Conservation (phyloP, 1,140 invertebrate species). For the Tachypleus tridentatus region DNA sequence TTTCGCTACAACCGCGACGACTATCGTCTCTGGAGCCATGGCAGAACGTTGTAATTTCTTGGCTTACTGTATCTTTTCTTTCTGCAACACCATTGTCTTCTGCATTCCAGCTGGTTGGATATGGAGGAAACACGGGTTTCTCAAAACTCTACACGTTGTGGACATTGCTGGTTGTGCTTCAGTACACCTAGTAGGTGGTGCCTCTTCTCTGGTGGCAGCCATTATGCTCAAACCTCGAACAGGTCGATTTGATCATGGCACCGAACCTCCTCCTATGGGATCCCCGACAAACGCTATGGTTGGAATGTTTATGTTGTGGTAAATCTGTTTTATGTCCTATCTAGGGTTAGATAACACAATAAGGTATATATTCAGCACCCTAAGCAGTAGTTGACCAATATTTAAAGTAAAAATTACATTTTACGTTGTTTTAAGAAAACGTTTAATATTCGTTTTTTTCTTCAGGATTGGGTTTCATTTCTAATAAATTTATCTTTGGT, state of each 20-base stretch:
- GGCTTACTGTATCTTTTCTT: conserved; percentile 79
- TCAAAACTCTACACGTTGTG: conserved; percentile 62
- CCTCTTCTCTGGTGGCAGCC: conserved; percentile 67
- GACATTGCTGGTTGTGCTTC: conserved; percentile 62
- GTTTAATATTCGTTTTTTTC: too few species aligned
- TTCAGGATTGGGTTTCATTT: too few species aligned
- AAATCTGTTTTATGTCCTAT: conserved; percentile 1
- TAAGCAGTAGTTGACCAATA: too few species aligned
- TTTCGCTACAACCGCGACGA: conserved; percentile 81
- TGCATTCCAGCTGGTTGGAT: conserved; percentile 86
- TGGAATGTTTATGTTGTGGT: conserved; percentile 84
- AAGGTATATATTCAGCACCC: too few species aligned
- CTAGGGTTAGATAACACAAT: too few species aligned
- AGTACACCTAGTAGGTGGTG: conserved; percentile 75
- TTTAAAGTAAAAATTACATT: too few species aligned
- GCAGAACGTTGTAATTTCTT: conserved; percentile 78
- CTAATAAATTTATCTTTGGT: too few species aligned
- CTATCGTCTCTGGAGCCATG: conserved; percentile 72
- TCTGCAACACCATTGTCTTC: conserved; percentile 78
- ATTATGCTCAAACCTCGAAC: conserved; percentile 76
- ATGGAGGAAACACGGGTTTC: conserved; percentile 73
- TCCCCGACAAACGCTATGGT: conserved; percentile 81
- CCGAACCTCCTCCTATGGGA: conserved; percentile 58
- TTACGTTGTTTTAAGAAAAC: too few species aligned
- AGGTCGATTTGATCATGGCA: conserved; percentile 64